phyloP scores from a whole-genome alignment of 2,113 vertebrate species.

The Dendropsophus ebraccatus region DNA sequence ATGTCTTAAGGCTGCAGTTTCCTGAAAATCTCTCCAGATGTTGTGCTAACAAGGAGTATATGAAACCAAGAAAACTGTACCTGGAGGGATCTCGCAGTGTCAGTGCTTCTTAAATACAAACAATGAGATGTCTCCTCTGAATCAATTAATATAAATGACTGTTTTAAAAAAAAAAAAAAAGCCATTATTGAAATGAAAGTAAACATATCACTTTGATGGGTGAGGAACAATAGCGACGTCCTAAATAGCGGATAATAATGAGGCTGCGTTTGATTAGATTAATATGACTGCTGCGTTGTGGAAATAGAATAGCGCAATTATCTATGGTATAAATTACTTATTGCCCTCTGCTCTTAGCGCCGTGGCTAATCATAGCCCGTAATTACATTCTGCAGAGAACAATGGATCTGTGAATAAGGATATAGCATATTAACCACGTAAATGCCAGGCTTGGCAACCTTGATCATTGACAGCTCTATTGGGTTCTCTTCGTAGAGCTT shows the following conservation, averaged over 20 bases:
- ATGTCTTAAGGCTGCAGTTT: neutral
- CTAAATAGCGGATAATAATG: neutral
- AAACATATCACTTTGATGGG: constrained; percentile 18
- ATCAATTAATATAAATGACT: neutral
- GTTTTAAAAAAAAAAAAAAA: neutral
- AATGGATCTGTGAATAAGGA: constrained; percentile 5
- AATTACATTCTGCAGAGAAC: constrained; percentile 44
- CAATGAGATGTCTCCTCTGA: neutral
- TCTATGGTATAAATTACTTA: constrained; percentile 46
- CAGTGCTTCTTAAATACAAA: neutral
- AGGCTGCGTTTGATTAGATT: constrained; percentile 25
- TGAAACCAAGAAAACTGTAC: neutral
- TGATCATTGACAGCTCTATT: neutral
- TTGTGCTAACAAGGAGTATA: neutral
- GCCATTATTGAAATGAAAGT: neutral
- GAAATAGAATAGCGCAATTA: constrained; percentile 43
- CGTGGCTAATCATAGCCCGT: constrained; percentile 13
- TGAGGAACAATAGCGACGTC: neutral
- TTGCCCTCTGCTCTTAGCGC: constrained; percentile 27
- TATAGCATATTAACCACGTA: neutral
- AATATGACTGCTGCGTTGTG: constrained; percentile 25
- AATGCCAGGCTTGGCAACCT: neutral
- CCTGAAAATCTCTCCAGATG: constrained; percentile 1
- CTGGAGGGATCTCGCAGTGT: neutral
- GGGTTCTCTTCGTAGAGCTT: neutral